A percentile compares a stretch with the other conserved stretches of the same genome.
phyloP scores from a whole-genome alignment of 2,113 vertebrate genomes.

The Dascyllus trimaculatus region DNA sequence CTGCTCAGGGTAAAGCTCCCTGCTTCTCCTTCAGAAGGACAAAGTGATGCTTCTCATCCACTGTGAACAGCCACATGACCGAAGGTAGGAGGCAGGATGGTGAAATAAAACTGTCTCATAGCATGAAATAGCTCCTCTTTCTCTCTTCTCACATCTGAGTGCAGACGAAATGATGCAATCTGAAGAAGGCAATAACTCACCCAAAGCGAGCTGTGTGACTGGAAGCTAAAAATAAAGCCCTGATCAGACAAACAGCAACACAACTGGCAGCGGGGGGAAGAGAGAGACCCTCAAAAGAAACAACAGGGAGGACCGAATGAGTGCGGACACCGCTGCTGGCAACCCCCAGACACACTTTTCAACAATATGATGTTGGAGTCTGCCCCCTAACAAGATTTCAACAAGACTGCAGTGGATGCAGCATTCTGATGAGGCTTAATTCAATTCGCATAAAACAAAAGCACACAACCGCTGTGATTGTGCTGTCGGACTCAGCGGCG shows the following conservation, averaged over 20 bases:
- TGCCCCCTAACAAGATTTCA: constrained; percentile 22
- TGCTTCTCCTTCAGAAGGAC: constrained; percentile 73
- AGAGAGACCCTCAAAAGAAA: constrained; percentile 5
- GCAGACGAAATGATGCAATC: constrained; percentile 63
- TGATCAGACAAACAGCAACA: constrained; percentile 41
- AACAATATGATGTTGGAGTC: constrained; percentile 22
- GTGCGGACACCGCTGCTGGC: constrained; percentile 6
- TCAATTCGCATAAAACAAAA: constrained; percentile 38
- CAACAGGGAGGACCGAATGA: background rate
- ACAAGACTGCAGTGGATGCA: constrained; percentile 41
- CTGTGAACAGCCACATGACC: constrained; percentile 30
- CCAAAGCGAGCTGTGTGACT: constrained; percentile 43
- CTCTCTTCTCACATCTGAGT: constrained; percentile 30
- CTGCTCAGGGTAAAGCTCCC: constrained; percentile 51
- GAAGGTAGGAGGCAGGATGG: constrained; percentile 41
- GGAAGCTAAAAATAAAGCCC: constrained; percentile 49
- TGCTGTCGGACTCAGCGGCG: constrained; percentile 24
- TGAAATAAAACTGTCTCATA: constrained; percentile 47
- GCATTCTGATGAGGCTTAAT: constrained; percentile 42
- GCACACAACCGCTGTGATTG: constrained; percentile 12
- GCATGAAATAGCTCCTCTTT: constrained; percentile 49
- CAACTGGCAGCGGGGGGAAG: constrained; percentile 6
- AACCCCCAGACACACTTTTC: constrained; percentile 3
- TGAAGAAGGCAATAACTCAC: constrained; percentile 46
- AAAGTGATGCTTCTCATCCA: constrained; percentile 50